A percentile compares a stretch with the other conserved stretches of the same genome.
phyloP scores from a whole-genome alignment of 2,888 invertebrate species.

The Lithophane leautieri region DNA sequence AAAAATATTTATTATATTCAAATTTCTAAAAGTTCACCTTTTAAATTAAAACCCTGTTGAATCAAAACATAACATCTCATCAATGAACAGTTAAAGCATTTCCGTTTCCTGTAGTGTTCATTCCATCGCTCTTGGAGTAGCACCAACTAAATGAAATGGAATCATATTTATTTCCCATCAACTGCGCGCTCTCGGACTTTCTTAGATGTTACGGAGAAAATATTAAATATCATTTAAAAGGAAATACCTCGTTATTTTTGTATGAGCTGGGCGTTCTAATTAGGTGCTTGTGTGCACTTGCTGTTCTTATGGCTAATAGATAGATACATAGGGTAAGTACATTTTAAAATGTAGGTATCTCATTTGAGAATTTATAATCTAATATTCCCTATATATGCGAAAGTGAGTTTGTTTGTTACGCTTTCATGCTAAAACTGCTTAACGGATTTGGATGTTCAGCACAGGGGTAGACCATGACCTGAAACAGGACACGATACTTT shows the following conservation, averaged over 20 bases:
- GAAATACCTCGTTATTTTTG: slow-evolving; percentile 46
- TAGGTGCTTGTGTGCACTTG: slow-evolving; percentile 25
- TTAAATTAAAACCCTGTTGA: not conserved
- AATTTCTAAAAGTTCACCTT: not conserved
- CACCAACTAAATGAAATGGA: slow-evolving; percentile 60
- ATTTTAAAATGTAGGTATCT: not conserved
- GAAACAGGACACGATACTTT: too few relatives aligned
- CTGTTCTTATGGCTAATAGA: not conserved
- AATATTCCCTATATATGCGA: too few relatives aligned
- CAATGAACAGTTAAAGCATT: slow-evolving; percentile 17
- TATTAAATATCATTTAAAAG: slow-evolving; percentile 40
- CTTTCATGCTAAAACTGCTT: too few relatives aligned
- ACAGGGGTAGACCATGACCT: too few relatives aligned
- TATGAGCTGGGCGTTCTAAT: slow-evolving; percentile 30
- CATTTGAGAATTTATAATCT: too few relatives aligned
- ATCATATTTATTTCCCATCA: slow-evolving; percentile 65
- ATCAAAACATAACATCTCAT: slow-evolving; percentile 24
- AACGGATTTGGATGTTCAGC: too few relatives aligned
- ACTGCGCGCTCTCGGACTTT: slow-evolving; percentile 28
- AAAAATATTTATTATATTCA: not conserved
- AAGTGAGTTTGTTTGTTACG: too few relatives aligned
- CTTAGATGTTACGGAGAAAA: slow-evolving; percentile 37
- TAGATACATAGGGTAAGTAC: not conserved
- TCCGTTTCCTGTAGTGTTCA: slow-evolving; percentile 23
- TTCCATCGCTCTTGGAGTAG: slow-evolving; percentile 18